phyloP scores from a whole-genome alignment of 2,113 vertebrate species.

The Crotalus helleri region DNA sequence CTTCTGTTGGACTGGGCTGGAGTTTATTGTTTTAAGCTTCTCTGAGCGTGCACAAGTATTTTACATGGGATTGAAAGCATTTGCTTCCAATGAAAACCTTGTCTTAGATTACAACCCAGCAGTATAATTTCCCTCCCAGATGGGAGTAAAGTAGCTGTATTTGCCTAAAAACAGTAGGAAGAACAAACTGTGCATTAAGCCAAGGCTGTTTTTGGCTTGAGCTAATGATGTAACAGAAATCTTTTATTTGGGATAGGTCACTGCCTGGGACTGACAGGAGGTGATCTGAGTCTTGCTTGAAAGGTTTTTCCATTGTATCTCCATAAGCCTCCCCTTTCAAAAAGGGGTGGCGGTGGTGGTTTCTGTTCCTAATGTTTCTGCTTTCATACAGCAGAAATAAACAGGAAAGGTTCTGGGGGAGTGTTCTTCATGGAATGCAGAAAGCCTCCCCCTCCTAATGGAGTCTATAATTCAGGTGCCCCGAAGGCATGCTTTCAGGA shows the following conservation, averaged over 20 bases:
- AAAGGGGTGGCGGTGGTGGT: constrained; percentile 32
- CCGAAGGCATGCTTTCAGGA: constrained; percentile 98
- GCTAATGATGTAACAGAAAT: constrained; percentile 96
- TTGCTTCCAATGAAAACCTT: constrained; percentile 99
- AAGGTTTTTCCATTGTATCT: constrained; percentile 84
- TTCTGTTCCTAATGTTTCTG: constrained; percentile 81
- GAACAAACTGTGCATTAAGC: constrained; percentile 91
- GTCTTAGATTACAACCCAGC: constrained; percentile 98
- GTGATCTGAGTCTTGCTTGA: constrained; percentile 78
- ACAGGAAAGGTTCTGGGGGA: constrained; percentile 84
- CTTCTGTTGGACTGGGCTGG: constrained; percentile 81
- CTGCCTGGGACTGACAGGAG: constrained; percentile 74
- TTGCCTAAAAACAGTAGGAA: constrained; percentile 96
- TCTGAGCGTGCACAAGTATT: constrained; percentile 95
- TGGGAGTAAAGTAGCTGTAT: constrained; percentile 85
- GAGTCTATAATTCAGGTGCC: constrained; percentile 99
- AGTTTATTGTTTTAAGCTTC: constrained; percentile 99
- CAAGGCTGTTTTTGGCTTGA: constrained; percentile 85
- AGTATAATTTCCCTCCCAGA: constrained; percentile 86
- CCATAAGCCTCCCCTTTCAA: constrained; percentile 90
- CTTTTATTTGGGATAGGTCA: constrained; percentile 84
- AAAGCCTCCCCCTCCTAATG: constrained; percentile 94
- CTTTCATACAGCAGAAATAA: constrained; percentile 82
- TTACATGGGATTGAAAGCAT: constrained; percentile 99
- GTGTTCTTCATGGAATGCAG: constrained; percentile 91